phyloP scores from a whole-genome alignment of 2,888 invertebrate genomes.

The Labia minor region DNA sequence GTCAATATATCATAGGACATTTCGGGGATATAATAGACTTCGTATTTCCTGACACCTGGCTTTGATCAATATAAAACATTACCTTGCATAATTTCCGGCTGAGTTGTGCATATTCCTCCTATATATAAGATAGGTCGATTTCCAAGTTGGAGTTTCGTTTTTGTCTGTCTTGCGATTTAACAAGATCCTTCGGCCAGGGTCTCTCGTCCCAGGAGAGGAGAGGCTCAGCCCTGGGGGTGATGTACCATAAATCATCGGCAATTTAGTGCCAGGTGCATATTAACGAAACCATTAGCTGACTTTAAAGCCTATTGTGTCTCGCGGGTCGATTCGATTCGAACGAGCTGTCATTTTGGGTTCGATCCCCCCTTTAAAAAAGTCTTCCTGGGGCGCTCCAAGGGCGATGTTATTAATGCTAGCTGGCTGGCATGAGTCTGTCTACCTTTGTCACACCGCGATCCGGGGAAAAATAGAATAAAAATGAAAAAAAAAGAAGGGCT shows the following conservation, averaged over 20 bases:
- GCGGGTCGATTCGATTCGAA: slow-evolving; percentile 9
- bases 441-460: neutral
- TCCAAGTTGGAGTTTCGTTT: neutral
- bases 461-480: neutral
- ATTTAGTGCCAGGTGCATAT: slow-evolving; percentile 13
- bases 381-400: neutral
- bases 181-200: neutral
- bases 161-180: neutral
- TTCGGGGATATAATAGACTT: neutral
- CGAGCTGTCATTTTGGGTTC: neutral
- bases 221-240: neutral
- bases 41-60: neutral
- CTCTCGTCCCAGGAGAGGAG: neutral
- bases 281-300: slow-evolving; percentile 13
- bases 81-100: neutral
- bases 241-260: slow-evolving; percentile 1
- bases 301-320: neutral
- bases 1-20: neutral
- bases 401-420: neutral
- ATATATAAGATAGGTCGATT: neutral
- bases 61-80: neutral
- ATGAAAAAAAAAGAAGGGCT: neutral
- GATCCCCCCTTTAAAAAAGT: no score
- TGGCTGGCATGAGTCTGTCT: neutral
- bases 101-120: neutral